These are phyloP conservation scores for Lithophane socia DNA, from an alignment of 2,888 invertebrate species.

Conservation along the genomic window DNA sequence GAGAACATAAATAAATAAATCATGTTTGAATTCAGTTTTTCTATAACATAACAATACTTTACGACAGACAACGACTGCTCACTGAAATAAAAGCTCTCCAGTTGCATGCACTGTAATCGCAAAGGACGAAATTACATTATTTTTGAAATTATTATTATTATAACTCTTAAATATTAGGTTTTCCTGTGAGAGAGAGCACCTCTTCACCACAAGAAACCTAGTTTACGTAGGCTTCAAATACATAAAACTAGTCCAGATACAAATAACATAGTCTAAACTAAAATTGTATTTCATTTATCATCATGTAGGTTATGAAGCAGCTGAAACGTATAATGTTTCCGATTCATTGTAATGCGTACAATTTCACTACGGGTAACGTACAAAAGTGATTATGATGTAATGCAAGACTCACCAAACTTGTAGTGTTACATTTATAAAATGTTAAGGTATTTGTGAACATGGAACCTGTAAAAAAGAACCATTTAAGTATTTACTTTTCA, in stretches of 20 bases:
- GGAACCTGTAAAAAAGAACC: slow-evolving; percentile 78
- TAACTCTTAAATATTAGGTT: neutral
- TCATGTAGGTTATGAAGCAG: slow-evolving; percentile 1
- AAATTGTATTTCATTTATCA: neutral
- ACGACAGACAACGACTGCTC: neutral
- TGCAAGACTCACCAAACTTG: slow-evolving; percentile 77
- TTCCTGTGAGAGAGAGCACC: neutral
- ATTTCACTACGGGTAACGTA: neutral
- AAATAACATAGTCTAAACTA: neutral
- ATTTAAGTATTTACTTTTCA: slow-evolving; percentile 27
- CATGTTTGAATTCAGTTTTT: neutral
- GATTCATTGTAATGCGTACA: neutral
- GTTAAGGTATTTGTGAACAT: slow-evolving; percentile 76
- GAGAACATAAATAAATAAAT: neutral
- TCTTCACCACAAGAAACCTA: neutral
- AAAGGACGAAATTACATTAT: neutral
- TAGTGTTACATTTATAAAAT: slow-evolving; percentile 75
- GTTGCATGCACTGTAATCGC: too few relatives aligned
- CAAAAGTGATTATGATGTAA: neutral
- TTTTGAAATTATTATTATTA: neutral
- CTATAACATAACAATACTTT: neutral
- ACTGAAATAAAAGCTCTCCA: neutral
- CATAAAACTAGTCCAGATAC: neutral
- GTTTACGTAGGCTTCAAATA: neutral
- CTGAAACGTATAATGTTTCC: neutral